Conservation (phyloP, 2,113 vertebrate species). For the Leptobrachium leishanense region DNA sequence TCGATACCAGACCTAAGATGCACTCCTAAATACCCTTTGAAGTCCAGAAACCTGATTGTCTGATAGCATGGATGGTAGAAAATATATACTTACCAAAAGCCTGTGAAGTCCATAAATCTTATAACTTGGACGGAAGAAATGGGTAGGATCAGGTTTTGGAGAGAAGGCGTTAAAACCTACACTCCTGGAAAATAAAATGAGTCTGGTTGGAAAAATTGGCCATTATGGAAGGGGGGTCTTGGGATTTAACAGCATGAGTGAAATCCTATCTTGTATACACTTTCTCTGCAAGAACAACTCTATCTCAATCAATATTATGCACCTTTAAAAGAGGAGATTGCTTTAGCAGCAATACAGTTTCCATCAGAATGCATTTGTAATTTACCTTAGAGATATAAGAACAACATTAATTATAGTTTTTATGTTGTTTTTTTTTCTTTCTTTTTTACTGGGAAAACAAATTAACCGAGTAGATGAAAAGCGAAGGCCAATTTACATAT, state of each 20-base stretch:
- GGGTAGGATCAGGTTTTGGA: too few relatives aligned
- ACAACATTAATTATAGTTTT: constrained; percentile 46
- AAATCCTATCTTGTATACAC: constrained; percentile 8
- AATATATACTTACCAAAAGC: too few relatives aligned
- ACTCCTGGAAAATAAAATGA: constrained; percentile 18
- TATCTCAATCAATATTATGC: constrained; percentile 43
- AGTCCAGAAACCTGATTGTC: too few relatives aligned
- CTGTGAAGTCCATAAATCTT: too few relatives aligned
- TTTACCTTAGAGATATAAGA: constrained; percentile 47
- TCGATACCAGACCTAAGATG: too few relatives aligned
- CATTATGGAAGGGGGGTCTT: constrained; percentile 5
- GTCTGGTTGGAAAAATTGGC: constrained; percentile 23
- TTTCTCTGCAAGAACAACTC: constrained; percentile 35
- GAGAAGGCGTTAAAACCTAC: too few relatives aligned
- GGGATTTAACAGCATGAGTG: constrained; percentile 24
- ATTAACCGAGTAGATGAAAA: constrained; percentile 32
- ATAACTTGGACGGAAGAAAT: too few relatives aligned
- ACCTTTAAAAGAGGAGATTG: constrained; percentile 34
- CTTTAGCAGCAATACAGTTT: constrained; percentile 35
- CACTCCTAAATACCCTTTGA: too few relatives aligned
- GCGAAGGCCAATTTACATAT: constrained; percentile 28
- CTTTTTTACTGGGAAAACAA: constrained; percentile 32
- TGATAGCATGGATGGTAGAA: too few relatives aligned
- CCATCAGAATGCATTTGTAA: constrained; percentile 44
- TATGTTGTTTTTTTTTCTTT: constrained; percentile 27